Conservation (phyloP, 2,797 vertebrate genomes). For the Hydrophis major region DNA sequence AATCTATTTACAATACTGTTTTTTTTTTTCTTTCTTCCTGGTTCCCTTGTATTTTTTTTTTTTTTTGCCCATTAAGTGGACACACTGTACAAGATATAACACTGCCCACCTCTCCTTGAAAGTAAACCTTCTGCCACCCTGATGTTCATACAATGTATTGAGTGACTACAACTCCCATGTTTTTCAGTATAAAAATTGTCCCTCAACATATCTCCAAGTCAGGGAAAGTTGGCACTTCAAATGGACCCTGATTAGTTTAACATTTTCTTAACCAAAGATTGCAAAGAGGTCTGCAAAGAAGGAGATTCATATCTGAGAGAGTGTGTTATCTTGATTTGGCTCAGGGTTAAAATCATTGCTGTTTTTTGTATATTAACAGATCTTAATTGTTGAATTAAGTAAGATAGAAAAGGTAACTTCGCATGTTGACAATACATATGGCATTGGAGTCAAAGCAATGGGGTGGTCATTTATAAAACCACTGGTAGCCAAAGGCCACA, state of each 20-base stretch:
- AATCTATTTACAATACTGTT: background rate
- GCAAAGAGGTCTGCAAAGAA: background rate
- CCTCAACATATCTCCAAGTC: background rate
- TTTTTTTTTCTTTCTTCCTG: background rate
- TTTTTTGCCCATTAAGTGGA: no score
- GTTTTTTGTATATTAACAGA: background rate
- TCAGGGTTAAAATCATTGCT: background rate
- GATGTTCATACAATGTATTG: background rate
- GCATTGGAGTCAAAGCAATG: background rate
- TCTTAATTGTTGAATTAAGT: background rate
- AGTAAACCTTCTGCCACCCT: background rate
- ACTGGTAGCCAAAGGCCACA: background rate
- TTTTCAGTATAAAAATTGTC: background rate
- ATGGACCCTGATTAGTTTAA: background rate
- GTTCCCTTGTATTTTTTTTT: background rate
- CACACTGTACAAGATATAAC: background rate
- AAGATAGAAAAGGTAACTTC: background rate
- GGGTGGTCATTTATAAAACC: background rate
- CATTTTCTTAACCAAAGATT: background rate
- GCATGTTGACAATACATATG: background rate
- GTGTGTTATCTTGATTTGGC: background rate
- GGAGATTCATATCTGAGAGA: no score
- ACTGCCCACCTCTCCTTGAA: background rate
- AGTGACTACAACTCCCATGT: background rate
- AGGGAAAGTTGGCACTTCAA: background rate